A percentile compares a stretch with the other conserved stretches of the same genome.
phyloP scores from a whole-genome alignment of 1,140 invertebrate species.

The Brachionus manjavacas region DNA sequence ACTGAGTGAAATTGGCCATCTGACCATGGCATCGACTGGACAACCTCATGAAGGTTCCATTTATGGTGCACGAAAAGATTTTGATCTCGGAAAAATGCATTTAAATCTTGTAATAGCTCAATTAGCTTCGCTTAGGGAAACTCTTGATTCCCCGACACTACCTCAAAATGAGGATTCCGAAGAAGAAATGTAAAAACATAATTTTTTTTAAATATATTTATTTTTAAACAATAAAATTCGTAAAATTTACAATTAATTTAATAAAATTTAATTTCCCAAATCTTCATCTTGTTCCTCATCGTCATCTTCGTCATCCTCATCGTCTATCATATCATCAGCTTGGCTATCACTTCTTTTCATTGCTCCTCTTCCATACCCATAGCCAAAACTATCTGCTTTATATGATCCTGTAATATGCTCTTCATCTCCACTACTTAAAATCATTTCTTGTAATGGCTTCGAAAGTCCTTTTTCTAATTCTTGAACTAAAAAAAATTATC shows the following conservation, averaged over 20 bases:
- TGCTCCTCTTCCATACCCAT: conserved; percentile 5
- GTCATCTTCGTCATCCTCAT: conserved; percentile 43
- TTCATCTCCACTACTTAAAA: conserved; percentile 34
- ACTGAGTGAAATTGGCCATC: background rate
- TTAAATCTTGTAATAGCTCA: conserved; percentile 10
- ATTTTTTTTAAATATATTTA: background rate
- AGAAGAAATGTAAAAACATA: background rate
- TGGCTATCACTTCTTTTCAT: conserved; percentile 34
- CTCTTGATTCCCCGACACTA: background rate
- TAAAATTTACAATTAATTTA: background rate
- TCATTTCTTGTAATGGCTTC: conserved; percentile 40
- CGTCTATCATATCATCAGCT: conserved; percentile 33
- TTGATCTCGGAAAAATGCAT: conserved; percentile 41
- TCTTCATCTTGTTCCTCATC: conserved; percentile 43
- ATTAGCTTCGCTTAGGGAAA: background rate
- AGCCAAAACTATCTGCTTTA: background rate
- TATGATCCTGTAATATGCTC: background rate
- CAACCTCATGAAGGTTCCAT: conserved; percentile 40
- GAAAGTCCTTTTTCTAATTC: conserved; percentile 32
- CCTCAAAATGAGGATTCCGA: background rate
- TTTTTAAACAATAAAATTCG: background rate
- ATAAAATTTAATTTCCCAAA: conserved; percentile 17
- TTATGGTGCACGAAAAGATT: conserved; percentile 42
- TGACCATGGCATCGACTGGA: conserved; percentile 24
- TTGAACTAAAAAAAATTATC: conserved; percentile 13